Percentiles rank a stretch among this genome's conserved stretches.
These are phyloP conservation scores for Hephaestus fuliginosus DNA, from an alignment of 2,797 vertebrate species.

Conservation along the genomic window DNA sequence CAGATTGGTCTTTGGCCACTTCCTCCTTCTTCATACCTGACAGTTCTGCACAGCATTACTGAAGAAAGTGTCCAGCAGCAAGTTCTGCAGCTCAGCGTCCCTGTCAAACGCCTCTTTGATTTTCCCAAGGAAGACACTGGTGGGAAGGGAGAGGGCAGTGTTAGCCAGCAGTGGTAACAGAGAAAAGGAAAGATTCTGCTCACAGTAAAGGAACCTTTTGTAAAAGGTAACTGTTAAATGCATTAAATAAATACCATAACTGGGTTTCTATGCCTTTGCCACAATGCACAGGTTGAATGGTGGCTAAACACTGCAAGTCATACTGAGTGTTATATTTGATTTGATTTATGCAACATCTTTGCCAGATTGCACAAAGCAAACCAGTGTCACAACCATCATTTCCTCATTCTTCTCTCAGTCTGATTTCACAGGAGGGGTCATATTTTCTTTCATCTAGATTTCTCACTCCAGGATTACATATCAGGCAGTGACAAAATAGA, in stretches of 20 bases:
- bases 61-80: slow-evolving; percentile 94
- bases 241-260: not conserved
- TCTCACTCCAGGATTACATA: slow-evolving; percentile 52
- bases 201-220: not conserved
- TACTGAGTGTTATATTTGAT: slow-evolving; percentile 27
- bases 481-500: not conserved
- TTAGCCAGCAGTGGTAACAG: not conserved
- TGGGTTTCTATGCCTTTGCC: not conserved
- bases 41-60: slow-evolving; percentile 91
- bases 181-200: not conserved
- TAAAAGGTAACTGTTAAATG: not conserved
- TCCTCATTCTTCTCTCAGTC: slow-evolving; percentile 60
- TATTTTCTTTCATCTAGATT: slow-evolving; percentile 42
- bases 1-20: slow-evolving; percentile 44
- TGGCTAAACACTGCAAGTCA: slow-evolving; percentile 14
- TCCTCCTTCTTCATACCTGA: slow-evolving; percentile 89
- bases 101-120: slow-evolving; percentile 98
- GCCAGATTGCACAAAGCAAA: slow-evolving; percentile 49
- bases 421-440: slow-evolving; percentile 40
- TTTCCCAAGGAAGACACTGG: slow-evolving; percentile 95
- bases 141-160: not conserved
- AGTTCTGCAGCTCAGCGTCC: slow-evolving; percentile 90
- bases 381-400: slow-evolving; percentile 48
- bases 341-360: slow-evolving; percentile 38
- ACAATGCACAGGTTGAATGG: not conserved